Conservation (phyloP, 2,797 vertebrate species). For the Parotocinclus haroldoi region DNA sequence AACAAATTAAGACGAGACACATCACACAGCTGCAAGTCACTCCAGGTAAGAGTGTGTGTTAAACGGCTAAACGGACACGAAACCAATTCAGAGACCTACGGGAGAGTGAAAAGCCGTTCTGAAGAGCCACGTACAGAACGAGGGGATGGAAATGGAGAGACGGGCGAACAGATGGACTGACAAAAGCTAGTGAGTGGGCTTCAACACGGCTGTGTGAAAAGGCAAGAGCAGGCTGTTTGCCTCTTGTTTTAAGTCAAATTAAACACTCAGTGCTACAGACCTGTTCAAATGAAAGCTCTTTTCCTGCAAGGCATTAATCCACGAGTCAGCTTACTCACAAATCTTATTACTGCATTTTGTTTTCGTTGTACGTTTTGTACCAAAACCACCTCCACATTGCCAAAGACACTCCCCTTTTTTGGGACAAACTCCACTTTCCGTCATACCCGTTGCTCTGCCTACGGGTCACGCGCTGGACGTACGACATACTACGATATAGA, state of each 20-base stretch:
- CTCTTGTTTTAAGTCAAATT: constrained; percentile 39
- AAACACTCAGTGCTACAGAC: constrained; percentile 21
- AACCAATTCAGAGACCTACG: constrained; percentile 2
- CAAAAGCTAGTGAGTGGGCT: constrained; percentile 36
- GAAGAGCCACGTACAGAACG: not conserved
- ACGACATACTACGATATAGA: no score
- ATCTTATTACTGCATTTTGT: no score
- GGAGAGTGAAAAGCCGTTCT: not conserved
- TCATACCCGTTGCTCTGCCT: no score
- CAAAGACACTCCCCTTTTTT: no score
- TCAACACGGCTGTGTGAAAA: constrained; percentile 23
- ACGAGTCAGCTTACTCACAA: not conserved
- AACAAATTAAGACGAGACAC: constrained; percentile 9
- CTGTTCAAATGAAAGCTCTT: not conserved
- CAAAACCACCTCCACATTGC: no score
- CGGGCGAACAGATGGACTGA: constrained; percentile 21
- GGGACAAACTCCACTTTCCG: no score
- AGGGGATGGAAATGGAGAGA: constrained; percentile 8
- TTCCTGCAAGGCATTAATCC: not conserved
- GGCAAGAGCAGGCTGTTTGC: constrained; percentile 35
- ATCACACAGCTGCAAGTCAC: no score
- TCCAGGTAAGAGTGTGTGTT: no score
- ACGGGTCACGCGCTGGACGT: no score
- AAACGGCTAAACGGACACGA: no score
- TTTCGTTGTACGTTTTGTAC: no score